Conservation (phyloP, 2,797 vertebrate genomes). For the Gymnoscopelus braueri region DNA sequence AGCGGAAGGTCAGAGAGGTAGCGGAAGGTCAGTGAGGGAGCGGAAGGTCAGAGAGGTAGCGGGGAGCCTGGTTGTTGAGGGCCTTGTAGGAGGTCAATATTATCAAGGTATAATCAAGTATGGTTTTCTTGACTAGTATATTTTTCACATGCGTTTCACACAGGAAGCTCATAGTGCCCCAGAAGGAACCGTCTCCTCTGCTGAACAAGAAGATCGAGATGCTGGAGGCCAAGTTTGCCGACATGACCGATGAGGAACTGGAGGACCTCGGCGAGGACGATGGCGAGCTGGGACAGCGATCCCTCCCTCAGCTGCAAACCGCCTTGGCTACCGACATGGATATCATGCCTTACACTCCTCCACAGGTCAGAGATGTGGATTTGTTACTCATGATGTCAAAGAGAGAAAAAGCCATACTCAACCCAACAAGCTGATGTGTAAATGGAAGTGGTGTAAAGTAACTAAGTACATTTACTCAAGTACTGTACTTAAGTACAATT, state of each 20-base stretch:
- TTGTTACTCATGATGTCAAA: not conserved
- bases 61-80: not conserved
- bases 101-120: no score
- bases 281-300: constrained; percentile 89
- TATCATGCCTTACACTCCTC: constrained; percentile 92
- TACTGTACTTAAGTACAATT: no score
- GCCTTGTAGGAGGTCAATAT: not conserved
- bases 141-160: constrained; percentile 8
- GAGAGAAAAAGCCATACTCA: not conserved
- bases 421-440: not conserved
- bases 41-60: no score
- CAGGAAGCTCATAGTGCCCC: constrained; percentile 97
- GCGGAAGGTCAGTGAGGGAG: no score
- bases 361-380: constrained; percentile 84
- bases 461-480: no score
- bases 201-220: constrained; percentile 96
- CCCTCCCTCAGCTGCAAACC: constrained; percentile 90
- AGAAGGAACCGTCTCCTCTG: constrained; percentile 96
- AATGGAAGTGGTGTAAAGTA: no score
- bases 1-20: no score
- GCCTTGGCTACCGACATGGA: constrained; percentile 91
- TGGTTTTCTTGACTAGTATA: not conserved
- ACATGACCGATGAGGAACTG: constrained; percentile 94
- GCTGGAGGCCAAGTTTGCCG: constrained; percentile 97
- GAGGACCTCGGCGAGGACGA: constrained; percentile 97